Evolutionary conservation across 2,113 vertebrate species (phyloP).

Genomic region (Lepus americanus): DNA sequence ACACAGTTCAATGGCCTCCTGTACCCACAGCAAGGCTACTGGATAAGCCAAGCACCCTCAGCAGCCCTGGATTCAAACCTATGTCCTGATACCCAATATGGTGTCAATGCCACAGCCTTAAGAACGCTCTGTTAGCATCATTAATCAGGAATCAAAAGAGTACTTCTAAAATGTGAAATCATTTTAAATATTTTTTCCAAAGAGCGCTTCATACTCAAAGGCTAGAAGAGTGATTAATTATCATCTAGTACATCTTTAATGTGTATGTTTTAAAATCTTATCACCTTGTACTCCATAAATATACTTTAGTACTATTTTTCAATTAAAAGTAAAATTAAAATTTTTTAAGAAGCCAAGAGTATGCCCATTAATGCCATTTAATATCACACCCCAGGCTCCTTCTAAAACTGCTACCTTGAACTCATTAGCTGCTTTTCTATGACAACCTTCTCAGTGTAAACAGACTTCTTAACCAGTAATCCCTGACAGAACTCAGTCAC

Average conservation of each 20-base stretch:
- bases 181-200: neutral
- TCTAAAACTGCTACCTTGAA: constrained; percentile 40
- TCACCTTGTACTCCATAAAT: no score
- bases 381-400: neutral
- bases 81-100: neutral
- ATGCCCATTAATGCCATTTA: neutral
- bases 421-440: neutral
- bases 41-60: neutral
- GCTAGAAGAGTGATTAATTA: neutral
- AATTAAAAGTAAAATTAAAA: no score
- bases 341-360: neutral
- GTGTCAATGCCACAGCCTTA: neutral
- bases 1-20: neutral
- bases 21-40: neutral
- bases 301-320: no score
- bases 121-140: neutral
- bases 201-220: neutral
- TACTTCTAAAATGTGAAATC: neutral
- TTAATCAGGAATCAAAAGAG: neutral
- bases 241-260: neutral
- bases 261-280: neutral
- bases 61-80: neutral
- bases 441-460: neutral
- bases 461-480: constrained; percentile 1
- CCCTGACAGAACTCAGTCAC: neutral